Conservation (phyloP, 2,888 invertebrate species). For the Calameuta filiformis region DNA sequence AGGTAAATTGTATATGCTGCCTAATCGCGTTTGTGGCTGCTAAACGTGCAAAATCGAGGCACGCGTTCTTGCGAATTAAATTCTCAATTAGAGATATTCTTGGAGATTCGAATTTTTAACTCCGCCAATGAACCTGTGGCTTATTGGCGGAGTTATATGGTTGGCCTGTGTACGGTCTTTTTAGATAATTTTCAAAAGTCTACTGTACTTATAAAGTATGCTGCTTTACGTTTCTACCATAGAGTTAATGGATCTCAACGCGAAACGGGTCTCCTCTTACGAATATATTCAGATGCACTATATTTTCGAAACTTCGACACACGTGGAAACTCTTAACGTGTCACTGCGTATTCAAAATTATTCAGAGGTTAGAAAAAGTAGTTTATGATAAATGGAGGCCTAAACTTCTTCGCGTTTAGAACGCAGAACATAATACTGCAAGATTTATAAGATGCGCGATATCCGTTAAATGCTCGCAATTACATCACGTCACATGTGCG, state of each 20-base stretch:
- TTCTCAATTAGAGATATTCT: conserved; percentile 24
- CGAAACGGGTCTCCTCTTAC: conserved; percentile 11
- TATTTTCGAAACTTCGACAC: background rate
- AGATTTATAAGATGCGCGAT: background rate
- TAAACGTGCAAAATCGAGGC: conserved; percentile 10
- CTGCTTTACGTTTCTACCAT: conserved; percentile 27
- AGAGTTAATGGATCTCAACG: conserved; percentile 29
- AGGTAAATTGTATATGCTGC: conserved; percentile 21
- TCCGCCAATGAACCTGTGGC: conserved; percentile 26
- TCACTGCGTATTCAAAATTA: background rate
- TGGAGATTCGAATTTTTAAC: conserved; percentile 24
- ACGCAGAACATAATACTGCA: background rate
- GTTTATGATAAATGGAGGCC: background rate
- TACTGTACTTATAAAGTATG: conserved; percentile 38
- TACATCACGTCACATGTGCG: background rate
- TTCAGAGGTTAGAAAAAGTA: background rate
- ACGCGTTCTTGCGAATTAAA: conserved; percentile 13
- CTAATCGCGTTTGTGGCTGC: conserved; percentile 17
- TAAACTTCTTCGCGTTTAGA: background rate
- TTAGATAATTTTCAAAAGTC: conserved; percentile 30
- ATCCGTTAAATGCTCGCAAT: background rate
- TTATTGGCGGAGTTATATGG: conserved; percentile 9
- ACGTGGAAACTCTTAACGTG: background rate
- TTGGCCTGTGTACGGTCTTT: conserved; percentile 15
- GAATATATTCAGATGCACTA: background rate